These are phyloP conservation scores for Antigone vipio DNA, from an alignment of 2,113 vertebrate genomes.

Conservation along the genomic window DNA sequence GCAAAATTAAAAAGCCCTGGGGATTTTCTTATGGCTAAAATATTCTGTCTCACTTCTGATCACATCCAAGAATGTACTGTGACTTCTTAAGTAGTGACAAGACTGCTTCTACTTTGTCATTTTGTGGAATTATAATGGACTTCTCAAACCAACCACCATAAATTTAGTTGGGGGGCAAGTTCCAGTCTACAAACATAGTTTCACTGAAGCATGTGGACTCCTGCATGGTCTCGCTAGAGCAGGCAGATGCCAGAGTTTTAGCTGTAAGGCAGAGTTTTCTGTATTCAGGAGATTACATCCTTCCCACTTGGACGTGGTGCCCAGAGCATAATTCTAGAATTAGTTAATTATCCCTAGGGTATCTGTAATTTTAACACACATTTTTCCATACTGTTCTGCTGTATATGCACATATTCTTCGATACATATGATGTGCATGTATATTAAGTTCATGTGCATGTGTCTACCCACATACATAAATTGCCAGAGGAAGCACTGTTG, in stretches of 20 bases:
- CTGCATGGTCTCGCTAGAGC: neutral
- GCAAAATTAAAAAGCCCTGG: conserved; percentile 47
- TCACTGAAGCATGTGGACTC: conserved; percentile 10
- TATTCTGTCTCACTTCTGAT: conserved; percentile 60
- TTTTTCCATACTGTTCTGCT: neutral
- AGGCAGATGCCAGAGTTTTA: conserved; percentile 27
- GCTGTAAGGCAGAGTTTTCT: conserved; percentile 26
- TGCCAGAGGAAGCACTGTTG: neutral
- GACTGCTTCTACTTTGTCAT: conserved; percentile 19
- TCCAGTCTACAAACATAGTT: neutral
- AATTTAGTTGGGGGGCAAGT: conserved; percentile 41
- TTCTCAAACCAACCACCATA: conserved; percentile 35
- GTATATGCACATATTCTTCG: rapidly evolving
- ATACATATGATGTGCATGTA: neutral
- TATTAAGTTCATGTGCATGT: neutral
- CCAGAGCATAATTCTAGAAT: conserved; percentile 42
- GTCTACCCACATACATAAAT: neutral
- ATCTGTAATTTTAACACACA: neutral
- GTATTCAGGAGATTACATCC: neutral
- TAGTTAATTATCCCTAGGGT: neutral
- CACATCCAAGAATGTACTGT: conserved; percentile 6
- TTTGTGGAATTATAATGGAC: conserved; percentile 25
- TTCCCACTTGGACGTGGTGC: neutral
- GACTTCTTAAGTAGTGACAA: conserved; percentile 48
- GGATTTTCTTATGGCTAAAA: conserved; percentile 54